phyloP scores from a whole-genome alignment of 1,140 invertebrate genomes.

The Dendrolimus punctatus region DNA sequence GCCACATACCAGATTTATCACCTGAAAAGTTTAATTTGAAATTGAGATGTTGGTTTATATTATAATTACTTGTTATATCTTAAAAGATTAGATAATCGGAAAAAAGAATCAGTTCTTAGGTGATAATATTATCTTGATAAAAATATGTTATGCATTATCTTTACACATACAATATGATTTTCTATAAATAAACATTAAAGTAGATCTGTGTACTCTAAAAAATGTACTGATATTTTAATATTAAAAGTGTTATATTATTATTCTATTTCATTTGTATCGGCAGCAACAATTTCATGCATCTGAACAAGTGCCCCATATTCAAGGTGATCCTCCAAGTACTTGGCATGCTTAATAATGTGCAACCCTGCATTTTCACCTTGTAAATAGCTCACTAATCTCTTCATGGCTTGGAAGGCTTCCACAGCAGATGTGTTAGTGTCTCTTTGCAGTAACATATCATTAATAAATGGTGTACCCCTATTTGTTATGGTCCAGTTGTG shows the following conservation, averaged over 20 bases:
- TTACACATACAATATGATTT: too few relatives aligned
- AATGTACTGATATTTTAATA: background rate
- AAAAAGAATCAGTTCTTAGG: too few relatives aligned
- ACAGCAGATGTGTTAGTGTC: constrained; percentile 15
- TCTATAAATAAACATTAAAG: too few relatives aligned
- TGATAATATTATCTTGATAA: too few relatives aligned
- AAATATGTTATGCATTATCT: too few relatives aligned
- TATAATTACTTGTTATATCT: too few relatives aligned
- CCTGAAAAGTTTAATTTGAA: too few relatives aligned
- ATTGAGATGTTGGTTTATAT: too few relatives aligned
- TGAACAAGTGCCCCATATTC: constrained; percentile 24
- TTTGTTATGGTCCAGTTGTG: constrained; percentile 8
- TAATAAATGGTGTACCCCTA: constrained; percentile 11
- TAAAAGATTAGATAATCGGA: too few relatives aligned
- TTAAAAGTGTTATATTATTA: constrained; percentile 2
- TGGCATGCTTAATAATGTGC: constrained; percentile 17
- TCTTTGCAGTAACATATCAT: constrained; percentile 14
- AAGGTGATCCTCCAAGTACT: constrained; percentile 23
- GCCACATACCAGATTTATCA: too few relatives aligned
- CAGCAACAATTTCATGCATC: constrained; percentile 20
- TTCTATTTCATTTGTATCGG: constrained; percentile 20
- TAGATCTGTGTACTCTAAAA: too few relatives aligned
- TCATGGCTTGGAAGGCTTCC: constrained; percentile 25
- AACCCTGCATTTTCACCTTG: constrained; percentile 17
- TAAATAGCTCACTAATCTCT: constrained; percentile 21